phyloP scores from a whole-genome alignment of 2,797 vertebrate species.

The Ctenopoma multispine region DNA sequence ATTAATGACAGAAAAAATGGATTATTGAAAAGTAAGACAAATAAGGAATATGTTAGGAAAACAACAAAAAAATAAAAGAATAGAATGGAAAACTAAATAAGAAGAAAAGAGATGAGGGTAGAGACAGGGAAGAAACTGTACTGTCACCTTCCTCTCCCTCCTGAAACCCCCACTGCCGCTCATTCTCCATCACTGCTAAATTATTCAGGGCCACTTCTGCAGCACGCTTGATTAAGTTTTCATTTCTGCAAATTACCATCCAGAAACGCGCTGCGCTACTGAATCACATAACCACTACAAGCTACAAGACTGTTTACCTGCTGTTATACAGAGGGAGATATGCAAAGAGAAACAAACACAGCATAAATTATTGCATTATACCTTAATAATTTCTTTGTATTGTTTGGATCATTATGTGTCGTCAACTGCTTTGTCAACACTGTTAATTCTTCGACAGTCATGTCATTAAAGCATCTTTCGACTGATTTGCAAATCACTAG shows the following conservation, averaged over 20 bases:
- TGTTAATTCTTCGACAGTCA: conserved; percentile 57
- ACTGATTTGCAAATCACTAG: conserved; percentile 56
- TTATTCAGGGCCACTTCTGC: conserved; percentile 90
- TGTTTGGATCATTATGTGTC: conserved; percentile 74
- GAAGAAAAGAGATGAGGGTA: background rate
- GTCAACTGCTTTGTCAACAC: conserved; percentile 75
- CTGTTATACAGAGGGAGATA: conserved; percentile 54
- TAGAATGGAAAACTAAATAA: background rate
- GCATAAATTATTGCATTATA: conserved; percentile 73
- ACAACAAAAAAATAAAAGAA: background rate
- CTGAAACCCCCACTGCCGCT: conserved; percentile 39
- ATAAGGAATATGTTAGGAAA: background rate
- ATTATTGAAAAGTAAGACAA: background rate
- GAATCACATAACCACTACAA: conserved; percentile 83
- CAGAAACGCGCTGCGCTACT: conserved; percentile 81
- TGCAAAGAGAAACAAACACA: conserved; percentile 72
- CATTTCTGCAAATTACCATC: conserved; percentile 92
- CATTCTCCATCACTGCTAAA: conserved; percentile 81
- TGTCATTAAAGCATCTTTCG: conserved; percentile 29
- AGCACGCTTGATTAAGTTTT: conserved; percentile 93
- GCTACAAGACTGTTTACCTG: conserved; percentile 87
- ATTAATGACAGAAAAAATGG: background rate
- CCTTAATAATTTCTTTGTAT: conserved; percentile 79
- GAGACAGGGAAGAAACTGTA: conserved; percentile 10
- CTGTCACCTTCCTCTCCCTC: conserved; percentile 38